phyloP scores from a whole-genome alignment of 2,888 invertebrate species.

The Globia sparganii region DNA sequence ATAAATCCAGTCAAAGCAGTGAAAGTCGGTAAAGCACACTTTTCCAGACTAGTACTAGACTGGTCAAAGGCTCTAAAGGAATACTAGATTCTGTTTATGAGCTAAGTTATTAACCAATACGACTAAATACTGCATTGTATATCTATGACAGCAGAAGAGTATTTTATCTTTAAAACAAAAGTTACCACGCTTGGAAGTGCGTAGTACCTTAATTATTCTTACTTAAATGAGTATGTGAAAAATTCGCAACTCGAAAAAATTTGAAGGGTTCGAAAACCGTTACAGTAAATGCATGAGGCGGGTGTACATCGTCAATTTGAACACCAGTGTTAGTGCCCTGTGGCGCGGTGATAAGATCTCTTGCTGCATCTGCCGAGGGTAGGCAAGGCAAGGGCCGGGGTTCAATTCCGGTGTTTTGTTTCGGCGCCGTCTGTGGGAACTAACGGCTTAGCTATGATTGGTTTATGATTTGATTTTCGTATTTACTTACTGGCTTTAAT shows the following conservation, averaged over 20 bases:
- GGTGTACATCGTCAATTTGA: constrained; percentile 81
- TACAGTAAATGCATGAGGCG: constrained; percentile 84
- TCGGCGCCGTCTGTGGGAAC: constrained; percentile 84
- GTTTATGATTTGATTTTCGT: constrained; percentile 84
- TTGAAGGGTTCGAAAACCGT: constrained; percentile 82
- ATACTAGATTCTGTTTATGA: not conserved
- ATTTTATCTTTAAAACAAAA: not conserved
- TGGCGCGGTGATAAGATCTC: constrained; percentile 86
- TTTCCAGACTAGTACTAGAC: not conserved
- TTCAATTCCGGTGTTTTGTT: constrained; percentile 86
- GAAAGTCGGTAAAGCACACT: not conserved
- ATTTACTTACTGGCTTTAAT: constrained; percentile 68
- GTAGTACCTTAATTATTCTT: constrained; percentile 40
- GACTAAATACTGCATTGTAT: not conserved
- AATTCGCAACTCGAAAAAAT: constrained; percentile 62
- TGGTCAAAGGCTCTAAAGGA: not conserved
- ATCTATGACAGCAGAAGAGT: constrained; percentile 12
- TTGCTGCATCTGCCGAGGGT: constrained; percentile 85
- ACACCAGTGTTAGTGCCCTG: constrained; percentile 82
- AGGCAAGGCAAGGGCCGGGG: constrained; percentile 80
- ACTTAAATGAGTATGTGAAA: constrained; percentile 54
- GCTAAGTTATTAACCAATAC: not conserved
- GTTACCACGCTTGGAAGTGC: constrained; percentile 15
- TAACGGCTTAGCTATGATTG: constrained; percentile 78
- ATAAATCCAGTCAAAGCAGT: not conserved